phyloP scores from a whole-genome alignment of 2,888 invertebrate genomes.

The Dysmachus trigonus region DNA sequence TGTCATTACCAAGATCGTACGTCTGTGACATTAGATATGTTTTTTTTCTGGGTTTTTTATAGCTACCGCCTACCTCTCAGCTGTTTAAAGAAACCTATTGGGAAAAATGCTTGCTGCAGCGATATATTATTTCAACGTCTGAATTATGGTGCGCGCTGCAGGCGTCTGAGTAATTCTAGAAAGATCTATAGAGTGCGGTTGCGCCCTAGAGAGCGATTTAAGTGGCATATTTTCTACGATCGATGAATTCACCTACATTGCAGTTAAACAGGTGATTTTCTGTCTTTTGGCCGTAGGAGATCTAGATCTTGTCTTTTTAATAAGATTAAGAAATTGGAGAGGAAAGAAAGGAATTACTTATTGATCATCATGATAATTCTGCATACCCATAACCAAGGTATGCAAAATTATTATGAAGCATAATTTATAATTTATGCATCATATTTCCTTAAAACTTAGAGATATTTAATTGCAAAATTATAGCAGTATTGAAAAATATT shows the following conservation, averaged over 20 bases:
- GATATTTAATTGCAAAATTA: too few species aligned
- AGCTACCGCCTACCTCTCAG: neutral
- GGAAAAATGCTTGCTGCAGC: neutral
- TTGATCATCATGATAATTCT: neutral
- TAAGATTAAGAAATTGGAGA: neutral
- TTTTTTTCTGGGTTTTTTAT: neutral
- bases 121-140: neutral
- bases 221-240: neutral
- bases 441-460: too few species aligned
- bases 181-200: neutral
- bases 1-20: neutral
- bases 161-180: neutral
- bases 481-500: too few species aligned
- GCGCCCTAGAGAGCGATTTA: neutral
- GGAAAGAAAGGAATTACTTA: neutral
- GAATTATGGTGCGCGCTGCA: neutral
- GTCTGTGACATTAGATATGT: neutral
- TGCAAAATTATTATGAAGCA: too few species aligned
- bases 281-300: neutral
- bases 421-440: too few species aligned
- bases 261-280: neutral
- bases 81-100: neutral
- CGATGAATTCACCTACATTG: neutral
- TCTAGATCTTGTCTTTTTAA: neutral
- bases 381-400: too few species aligned